Evolutionary conservation across 2,113 vertebrate genomes (phyloP), one percentile per base, ranked within the genome.

Genomic region (Ailurus styani): DNA sequence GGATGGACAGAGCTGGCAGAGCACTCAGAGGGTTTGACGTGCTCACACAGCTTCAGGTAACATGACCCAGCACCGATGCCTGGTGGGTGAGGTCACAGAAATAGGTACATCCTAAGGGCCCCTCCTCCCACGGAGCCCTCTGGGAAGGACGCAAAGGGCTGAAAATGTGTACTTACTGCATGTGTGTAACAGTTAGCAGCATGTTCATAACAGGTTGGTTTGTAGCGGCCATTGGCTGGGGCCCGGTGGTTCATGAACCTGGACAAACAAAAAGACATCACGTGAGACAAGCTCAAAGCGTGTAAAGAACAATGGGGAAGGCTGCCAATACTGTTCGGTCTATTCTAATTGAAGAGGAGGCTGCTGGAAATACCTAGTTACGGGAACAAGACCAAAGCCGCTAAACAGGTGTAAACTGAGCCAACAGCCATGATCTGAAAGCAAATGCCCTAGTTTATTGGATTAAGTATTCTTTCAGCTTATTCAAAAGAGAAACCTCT

Each of bases 181-280:
- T 99, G 99, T 87, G 99, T 99, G 98, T 99, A 99, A 98, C 99
- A 99, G 99, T 99, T 99, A 87, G 99, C 99, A 96, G 99, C 99
- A 90, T 99, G 99, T 91, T 99, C 99, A 0, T 99, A 99, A 98
- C 99, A 99, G 50, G 99, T 99, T 87, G 99, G 99, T 93, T 99
- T 99, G 98, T 99, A 99, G 98, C 99, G 99, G 98, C 99, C 99
- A 99, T 99, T 99, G 57, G 99, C 99, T 78, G 99, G 99, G 90
- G 99, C 99, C 96, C 99, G 99, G 95, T 99, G 99, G 99, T 99
- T 99, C 99, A 99, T 99, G 98, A 99, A 99, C 99, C 99, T 99
- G 98, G 86, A 57, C 98, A 98, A 75, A 98, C 72, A 98, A 98
- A 98, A 60, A 95, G 29, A 93, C 50, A 27, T 20, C 75, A n/a